phyloP scores from a whole-genome alignment of 2,888 invertebrate species.

The Xanthorhoe designata region DNA sequence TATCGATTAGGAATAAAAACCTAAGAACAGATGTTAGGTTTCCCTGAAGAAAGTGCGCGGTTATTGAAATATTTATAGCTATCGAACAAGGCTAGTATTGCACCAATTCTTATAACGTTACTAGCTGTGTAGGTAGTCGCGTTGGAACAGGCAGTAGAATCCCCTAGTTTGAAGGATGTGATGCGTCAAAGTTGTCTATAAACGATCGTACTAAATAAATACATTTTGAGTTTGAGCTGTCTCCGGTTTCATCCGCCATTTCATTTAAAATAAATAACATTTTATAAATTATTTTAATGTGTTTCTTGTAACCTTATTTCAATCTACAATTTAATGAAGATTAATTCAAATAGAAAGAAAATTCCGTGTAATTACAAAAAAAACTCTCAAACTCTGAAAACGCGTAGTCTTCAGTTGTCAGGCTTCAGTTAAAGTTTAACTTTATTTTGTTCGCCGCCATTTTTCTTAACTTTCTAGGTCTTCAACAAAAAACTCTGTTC shows the following conservation, averaged over 20 bases:
- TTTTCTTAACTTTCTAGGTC: conserved; percentile 19
- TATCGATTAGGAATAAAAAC: conserved; percentile 25
- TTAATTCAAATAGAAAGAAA: neutral
- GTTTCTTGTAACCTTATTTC: neutral
- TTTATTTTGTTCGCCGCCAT: conserved; percentile 10
- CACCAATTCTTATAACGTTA: no score
- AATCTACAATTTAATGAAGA: no score
- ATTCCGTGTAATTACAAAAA: neutral
- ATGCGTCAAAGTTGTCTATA: no score
- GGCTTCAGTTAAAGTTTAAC: conserved; percentile 9
- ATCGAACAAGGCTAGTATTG: neutral
- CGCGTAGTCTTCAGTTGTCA: neutral
- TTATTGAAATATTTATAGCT: conserved; percentile 4
- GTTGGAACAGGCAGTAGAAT: no score
- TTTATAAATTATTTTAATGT: neutral
- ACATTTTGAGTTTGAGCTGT: no score
- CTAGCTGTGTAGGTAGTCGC: no score
- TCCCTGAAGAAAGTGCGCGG: conserved; percentile 11
- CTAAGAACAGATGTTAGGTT: conserved; percentile 13
- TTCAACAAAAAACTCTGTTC: conserved; percentile 19
- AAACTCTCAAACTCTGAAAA: neutral
- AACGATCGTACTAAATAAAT: no score
- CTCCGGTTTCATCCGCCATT: no score
- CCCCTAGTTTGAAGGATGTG: no score
- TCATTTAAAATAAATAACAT: no score